phyloP scores from a whole-genome alignment of 2,113 vertebrate species.

The Nibea coibor region DNA sequence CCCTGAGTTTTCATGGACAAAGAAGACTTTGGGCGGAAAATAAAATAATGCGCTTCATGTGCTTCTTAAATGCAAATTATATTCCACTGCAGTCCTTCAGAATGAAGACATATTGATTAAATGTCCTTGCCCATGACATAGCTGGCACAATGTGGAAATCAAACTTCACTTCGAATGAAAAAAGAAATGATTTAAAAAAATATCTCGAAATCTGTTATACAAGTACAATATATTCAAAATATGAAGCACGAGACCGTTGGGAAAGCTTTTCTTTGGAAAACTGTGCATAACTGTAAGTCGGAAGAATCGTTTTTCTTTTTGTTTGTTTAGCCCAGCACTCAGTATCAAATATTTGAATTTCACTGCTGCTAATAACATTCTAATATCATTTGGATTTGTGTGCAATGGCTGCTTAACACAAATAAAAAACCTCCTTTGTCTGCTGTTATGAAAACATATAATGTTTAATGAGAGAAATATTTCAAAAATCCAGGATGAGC shows the following conservation, averaged over 20 bases:
- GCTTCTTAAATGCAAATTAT: neutral
- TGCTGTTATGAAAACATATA: neutral
- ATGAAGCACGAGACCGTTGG: neutral
- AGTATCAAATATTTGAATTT: neutral
- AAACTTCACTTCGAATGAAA: neutral
- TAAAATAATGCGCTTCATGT: neutral
- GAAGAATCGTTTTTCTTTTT: neutral
- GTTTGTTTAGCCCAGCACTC: neutral
- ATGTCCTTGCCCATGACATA: constrained; percentile 7
- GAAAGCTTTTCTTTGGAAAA: neutral
- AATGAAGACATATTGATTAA: constrained; percentile 17
- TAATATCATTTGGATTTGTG: neutral
- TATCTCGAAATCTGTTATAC: neutral
- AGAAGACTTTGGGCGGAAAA: neutral
- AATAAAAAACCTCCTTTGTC: neutral
- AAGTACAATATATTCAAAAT: neutral
- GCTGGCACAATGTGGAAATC: neutral
- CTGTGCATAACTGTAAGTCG: neutral
- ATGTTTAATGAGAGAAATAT: neutral
- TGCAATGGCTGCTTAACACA: neutral
- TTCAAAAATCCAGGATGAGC: neutral
- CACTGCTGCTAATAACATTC: neutral
- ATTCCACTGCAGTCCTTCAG: neutral
- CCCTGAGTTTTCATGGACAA: neutral
- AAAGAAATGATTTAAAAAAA: neutral